Percentiles rank a stretch among this genome's conserved stretches.
phyloP scores from a whole-genome alignment of 2,888 invertebrate species.

The Tricholauxania praeusta region DNA sequence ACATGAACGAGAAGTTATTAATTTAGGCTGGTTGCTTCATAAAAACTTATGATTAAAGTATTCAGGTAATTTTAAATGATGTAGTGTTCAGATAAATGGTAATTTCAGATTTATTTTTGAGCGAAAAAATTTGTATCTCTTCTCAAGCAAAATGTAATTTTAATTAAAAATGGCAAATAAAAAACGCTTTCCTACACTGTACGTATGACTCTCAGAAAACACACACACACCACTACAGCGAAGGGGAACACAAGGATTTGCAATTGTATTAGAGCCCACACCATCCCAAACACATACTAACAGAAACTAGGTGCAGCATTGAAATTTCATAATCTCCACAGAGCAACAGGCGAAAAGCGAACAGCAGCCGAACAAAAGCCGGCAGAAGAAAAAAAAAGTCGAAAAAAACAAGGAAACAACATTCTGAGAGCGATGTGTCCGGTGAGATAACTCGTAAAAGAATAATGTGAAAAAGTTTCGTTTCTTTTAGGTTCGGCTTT shows the following conservation, averaged over 20 bases:
- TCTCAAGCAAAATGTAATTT: too few species aligned
- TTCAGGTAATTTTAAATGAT: background rate
- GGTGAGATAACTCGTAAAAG: background rate
- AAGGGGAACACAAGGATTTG: constrained; percentile 32
- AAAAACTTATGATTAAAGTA: background rate
- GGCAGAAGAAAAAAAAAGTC: background rate
- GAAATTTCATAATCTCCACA: constrained; percentile 21
- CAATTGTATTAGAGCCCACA: constrained; percentile 29
- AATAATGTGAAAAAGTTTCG: background rate
- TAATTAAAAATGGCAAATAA: too few species aligned
- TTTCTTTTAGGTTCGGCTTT: constrained; percentile 20
- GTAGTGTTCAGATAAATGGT: background rate
- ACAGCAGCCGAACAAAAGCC: constrained; percentile 22
- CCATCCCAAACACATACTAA: constrained; percentile 32
- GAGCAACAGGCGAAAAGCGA: constrained; percentile 46
- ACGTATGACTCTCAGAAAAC: background rate
- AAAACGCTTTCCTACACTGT: constrained; percentile 39
- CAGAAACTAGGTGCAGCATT: constrained; percentile 48
- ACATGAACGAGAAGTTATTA: too few species aligned
- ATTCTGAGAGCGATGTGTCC: background rate
- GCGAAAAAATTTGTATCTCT: too few species aligned
- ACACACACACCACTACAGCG: constrained; percentile 12
- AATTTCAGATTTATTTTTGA: too few species aligned
- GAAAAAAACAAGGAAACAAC: background rate
- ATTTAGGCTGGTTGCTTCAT: too few species aligned